Base-by-base conservation (phyloP, 2,797 vertebrate species). In the Typhlichthys subterraneus region DNA sequence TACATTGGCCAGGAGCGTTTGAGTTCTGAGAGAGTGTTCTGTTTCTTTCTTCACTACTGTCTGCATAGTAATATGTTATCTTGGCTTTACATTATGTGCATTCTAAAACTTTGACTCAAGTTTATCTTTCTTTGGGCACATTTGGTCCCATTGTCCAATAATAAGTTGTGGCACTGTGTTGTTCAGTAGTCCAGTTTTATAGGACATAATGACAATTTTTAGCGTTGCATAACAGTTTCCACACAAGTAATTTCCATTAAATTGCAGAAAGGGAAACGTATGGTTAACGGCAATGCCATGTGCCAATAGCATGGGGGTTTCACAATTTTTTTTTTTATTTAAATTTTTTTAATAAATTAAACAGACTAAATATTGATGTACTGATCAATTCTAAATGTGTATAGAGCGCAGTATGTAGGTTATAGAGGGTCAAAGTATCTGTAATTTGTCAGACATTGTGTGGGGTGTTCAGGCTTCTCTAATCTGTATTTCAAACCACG, bases 201-300 rank as follows among this genome's bases (percentile, higher is more conserved):
- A 49, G 59, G 13, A 55, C 57, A 45, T 55, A 66, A 76, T 73
- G 76, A 65, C 56, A 56, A 57, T 54, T 19, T 42, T 56, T 17
- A 13, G 68, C 60, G 75, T 91, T 93, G 75, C 72, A 61, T 89
- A 91, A 92, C 56, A 14, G 53, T 77, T 80, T 73, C 75, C 63
- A 71, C 64, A 14, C 53, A 65, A 51, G 65, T 73, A 69, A 53
- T 49, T 59, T 64, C 67, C 56, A 54, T 65, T 90, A 76, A 69
- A 79, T 89, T 56, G 29, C 70, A 61, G 67, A 70, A 63, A 4
- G 8, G 50, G 55, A 65, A 68, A 56, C 63, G 75, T 15, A 38
- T 78, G 49, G 56, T 73, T 54, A 63, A 65, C 38, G 8, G 33
- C 33, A 38, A 6, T 38, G 33, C 8, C 33, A 38, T 38, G 5